phyloP scores from a whole-genome alignment of 2,888 invertebrate species.

The Pristionchus fissidentatus region DNA sequence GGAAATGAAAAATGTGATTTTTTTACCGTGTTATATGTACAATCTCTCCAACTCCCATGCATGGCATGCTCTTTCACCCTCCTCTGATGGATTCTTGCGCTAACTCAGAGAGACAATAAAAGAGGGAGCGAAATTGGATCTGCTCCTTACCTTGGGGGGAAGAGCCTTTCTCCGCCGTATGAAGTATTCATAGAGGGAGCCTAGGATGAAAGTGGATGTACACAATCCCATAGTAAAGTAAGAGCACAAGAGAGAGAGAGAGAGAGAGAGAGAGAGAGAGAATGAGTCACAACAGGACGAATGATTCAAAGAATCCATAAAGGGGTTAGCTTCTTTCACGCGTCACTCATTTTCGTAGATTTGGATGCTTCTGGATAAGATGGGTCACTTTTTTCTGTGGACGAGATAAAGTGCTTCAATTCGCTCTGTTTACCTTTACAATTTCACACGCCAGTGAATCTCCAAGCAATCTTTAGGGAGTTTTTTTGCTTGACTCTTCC shows the following conservation, averaged over 20 bases:
- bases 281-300: conserved; percentile 4
- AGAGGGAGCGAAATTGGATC: neutral
- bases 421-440: too few species aligned
- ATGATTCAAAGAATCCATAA: neutral
- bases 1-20: too few species aligned
- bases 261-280: neutral
- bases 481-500: too few species aligned
- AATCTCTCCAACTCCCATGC: too few species aligned
- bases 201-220: neutral
- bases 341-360: too few species aligned
- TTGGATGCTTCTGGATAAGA: too few species aligned
- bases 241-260: neutral
- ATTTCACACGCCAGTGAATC: too few species aligned
- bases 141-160: neutral
- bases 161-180: conserved; percentile 5
- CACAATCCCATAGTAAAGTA: neutral
- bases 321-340: too few species aligned
- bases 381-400: too few species aligned
- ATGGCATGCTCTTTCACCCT: neutral
- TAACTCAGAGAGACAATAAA: conserved; percentile 5
- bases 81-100: neutral
- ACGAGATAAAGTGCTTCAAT: too few species aligned
- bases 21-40: too few species aligned
- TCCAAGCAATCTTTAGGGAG: too few species aligned
- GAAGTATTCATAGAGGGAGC: conserved; percentile 35